Evolutionary conservation across 2,888 invertebrate species (phyloP).

Genomic region (Aporophyla nigra): DNA sequence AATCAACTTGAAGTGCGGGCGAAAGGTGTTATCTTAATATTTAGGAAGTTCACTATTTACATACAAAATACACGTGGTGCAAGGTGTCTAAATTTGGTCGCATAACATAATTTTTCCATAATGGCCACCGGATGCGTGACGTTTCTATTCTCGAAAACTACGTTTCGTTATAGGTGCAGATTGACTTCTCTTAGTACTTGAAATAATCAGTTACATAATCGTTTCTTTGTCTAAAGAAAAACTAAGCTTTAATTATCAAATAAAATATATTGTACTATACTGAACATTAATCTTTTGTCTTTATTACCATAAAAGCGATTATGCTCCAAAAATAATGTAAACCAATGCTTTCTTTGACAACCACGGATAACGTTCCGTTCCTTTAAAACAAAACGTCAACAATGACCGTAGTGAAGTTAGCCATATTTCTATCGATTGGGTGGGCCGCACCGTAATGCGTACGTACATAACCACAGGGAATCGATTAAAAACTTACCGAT

Average conservation of each 20-base stretch:
- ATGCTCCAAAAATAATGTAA: slow-evolving; percentile 15
- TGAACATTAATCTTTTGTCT: neutral
- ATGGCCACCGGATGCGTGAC: slow-evolving; percentile 87
- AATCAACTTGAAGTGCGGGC: slow-evolving; percentile 72
- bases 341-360: slow-evolving; percentile 45
- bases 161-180: slow-evolving; percentile 70
- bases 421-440: slow-evolving; percentile 72
- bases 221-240: neutral
- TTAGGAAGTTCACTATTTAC: slow-evolving; percentile 68
- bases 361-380: slow-evolving; percentile 58
- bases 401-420: slow-evolving; percentile 69
- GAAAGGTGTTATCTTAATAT: slow-evolving; percentile 65
- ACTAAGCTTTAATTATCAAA: accelerated
- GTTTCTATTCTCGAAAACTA: slow-evolving; percentile 69
- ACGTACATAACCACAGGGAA: slow-evolving; percentile 70
- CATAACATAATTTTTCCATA: slow-evolving; percentile 78
- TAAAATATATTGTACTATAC: neutral
- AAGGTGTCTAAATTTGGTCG: slow-evolving; percentile 76
- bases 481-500: slow-evolving; percentile 90
- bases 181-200: neutral
- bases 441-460: slow-evolving; percentile 76
- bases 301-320: neutral
- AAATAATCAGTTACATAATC: neutral
- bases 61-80: slow-evolving; percentile 67
- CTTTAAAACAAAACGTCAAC: slow-evolving; percentile 57